phyloP scores from a whole-genome alignment of 2,888 invertebrate species.

The Halictus quadricinctus region DNA sequence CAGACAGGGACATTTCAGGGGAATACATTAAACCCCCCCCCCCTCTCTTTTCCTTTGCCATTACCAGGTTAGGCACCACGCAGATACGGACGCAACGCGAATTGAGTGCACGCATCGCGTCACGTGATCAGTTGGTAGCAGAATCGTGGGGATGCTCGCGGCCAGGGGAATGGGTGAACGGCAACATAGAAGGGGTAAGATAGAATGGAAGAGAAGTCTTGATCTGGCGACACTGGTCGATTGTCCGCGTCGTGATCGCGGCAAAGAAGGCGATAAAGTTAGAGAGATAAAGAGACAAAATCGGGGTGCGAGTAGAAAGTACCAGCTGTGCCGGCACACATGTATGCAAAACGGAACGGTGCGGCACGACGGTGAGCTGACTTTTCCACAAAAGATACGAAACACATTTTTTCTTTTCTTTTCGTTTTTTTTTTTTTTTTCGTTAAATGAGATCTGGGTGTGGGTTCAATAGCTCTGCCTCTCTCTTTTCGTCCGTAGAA shows the following conservation, averaged over 20 bases:
- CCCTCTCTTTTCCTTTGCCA: too few relatives aligned
- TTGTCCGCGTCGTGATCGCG: neutral
- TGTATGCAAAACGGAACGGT: conserved; percentile 19
- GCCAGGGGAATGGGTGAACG: too few relatives aligned
- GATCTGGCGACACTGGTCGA: neutral
- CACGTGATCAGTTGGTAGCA: too few relatives aligned
- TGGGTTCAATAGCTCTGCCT: conserved; percentile 62
- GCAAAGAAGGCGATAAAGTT: neutral
- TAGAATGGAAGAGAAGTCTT: too few relatives aligned
- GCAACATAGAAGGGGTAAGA: too few relatives aligned
- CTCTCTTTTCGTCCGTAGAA: conserved; percentile 59
- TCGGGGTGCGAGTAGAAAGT: conserved; percentile 26
- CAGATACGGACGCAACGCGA: too few relatives aligned
- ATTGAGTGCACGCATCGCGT: too few relatives aligned
- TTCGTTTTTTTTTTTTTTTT: conserved; percentile 33
- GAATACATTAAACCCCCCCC: too few relatives aligned
- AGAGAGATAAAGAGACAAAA: neutral
- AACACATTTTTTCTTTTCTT: neutral
- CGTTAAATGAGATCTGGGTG: conserved; percentile 55
- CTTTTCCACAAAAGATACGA: conserved; percentile 54
- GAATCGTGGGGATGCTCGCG: too few relatives aligned
- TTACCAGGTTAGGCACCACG: too few relatives aligned
- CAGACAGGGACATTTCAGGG: too few relatives aligned
- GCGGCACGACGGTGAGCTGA: neutral
- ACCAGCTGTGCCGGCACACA: neutral